These are phyloP conservation scores for Paradisaea rubra DNA, from an alignment of 2,113 vertebrate species.

Conservation along the genomic window DNA sequence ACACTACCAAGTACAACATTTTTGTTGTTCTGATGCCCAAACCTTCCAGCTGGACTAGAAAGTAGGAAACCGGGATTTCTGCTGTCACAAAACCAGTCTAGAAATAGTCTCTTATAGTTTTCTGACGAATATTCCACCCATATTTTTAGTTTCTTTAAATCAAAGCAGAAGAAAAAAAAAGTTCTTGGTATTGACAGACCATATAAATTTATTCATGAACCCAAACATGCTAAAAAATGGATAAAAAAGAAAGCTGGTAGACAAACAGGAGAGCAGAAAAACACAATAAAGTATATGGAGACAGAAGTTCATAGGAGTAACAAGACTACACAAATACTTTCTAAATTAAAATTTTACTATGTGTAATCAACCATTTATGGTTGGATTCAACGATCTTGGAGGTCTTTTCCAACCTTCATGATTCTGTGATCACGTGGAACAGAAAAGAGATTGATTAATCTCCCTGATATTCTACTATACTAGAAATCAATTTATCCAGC, in stretches of 20 bases:
- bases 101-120: background rate
- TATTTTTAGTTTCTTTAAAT: background rate
- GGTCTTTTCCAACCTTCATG: background rate
- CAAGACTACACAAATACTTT: background rate
- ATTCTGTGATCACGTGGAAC: background rate
- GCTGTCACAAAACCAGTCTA: background rate
- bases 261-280: background rate
- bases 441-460: background rate
- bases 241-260: background rate
- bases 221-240: conserved; percentile 22
- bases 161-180: background rate
- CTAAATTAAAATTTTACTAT: background rate
- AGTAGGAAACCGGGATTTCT: background rate
- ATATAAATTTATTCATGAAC: conserved; percentile 26
- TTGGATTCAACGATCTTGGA: background rate
- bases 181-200: background rate
- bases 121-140: background rate
- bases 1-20: background rate
- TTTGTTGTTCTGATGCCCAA: background rate
- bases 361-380: background rate
- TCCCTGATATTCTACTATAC: background rate
- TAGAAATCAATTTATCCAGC: background rate
- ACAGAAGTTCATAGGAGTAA: background rate
- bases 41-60: background rate
- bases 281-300: background rate